Evolutionary conservation across 2,797 vertebrate genomes (phyloP), one percentile per base, ranked within the genome.

Genomic region (Morus bassanus): DNA sequence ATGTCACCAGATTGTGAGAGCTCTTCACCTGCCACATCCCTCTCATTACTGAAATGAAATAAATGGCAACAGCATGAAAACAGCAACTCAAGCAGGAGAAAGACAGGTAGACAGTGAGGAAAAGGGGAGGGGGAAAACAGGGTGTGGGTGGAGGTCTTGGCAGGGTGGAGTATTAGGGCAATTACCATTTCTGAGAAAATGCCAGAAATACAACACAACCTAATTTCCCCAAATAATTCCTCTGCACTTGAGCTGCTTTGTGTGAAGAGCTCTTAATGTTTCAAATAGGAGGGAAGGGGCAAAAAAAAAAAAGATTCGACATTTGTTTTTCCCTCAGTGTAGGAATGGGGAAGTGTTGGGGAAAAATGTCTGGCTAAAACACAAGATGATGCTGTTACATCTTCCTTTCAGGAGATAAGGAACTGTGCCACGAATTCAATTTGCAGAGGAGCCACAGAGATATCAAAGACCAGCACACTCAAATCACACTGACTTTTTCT

Each of bases 151-250:
- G 67, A 96, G 94, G 96, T 70, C 57, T 82, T 84, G 80, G 93
- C 63, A 82, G 35, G n/a, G 85, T 72, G 63, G 80, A 93, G 91
- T 95, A 97, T 81, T 96, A 81, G 81, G 88, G 93, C 83, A 96
- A 97, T 97, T 95, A 90, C 85, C 16, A 8, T 93, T 92, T 73
- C 89, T 84, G 89, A 91, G 94, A 96, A 96, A 94, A 92, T 81
- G 86, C 60, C 86, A 91, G 65, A 90, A 97, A 95, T 86, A 93
- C 77, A 96, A 94, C 93, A 94, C 89, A 95, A 88, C 74, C 69
- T 97, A 97, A 97, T 98, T 97, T 96, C 76, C 80, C 88, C 79
- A 89, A 97, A 97, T 98, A 98, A 98, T 97, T 95, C 93, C 82
- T 87, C 67, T 69, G 86, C 69, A 89, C 94, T 97, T 95, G 88